Percentiles rank a stretch among this genome's conserved stretches.
phyloP scores from a whole-genome alignment of 2,888 invertebrate genomes.

The Trichogramma evanescens region DNA sequence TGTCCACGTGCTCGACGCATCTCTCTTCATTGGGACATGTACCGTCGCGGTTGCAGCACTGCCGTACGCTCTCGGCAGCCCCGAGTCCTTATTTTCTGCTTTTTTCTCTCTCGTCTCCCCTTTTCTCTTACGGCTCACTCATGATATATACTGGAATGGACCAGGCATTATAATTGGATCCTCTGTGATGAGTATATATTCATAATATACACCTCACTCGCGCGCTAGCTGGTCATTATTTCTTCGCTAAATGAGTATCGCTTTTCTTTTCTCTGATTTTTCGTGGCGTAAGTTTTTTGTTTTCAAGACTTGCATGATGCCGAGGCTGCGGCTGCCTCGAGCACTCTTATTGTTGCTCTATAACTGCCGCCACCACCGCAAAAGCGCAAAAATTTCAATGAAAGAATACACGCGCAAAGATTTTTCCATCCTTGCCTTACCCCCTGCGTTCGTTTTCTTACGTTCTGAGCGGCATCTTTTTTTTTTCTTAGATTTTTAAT shows the following conservation, averaged over 20 bases:
- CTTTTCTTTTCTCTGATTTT: not conserved
- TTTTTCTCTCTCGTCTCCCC: not conserved
- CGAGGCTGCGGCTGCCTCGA: not conserved
- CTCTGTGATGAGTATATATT: not conserved
- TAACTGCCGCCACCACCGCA: not conserved
- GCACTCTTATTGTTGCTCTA: not conserved
- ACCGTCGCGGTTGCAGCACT: no score
- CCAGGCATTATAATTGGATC: constrained; percentile 15
- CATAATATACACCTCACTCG: not conserved
- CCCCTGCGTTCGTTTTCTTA: no score
- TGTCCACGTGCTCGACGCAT: not conserved
- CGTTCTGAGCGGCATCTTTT: not conserved
- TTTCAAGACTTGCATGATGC: not conserved
- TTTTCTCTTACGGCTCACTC: not conserved
- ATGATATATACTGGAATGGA: not conserved
- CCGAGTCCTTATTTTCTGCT: not conserved
- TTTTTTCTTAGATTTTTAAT: constrained; percentile 11
- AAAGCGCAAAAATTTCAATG: no score
- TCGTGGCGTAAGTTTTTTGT: not conserved
- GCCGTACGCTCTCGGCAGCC: not conserved
- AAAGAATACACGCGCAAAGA: no score
- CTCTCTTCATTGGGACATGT: no score
- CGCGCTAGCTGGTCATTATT: constrained; percentile 13
- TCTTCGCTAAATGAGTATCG: constrained; percentile 12
- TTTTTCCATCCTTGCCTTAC: no score